Percentiles rank a stretch among this genome's conserved stretches.
These are phyloP conservation scores for Dissostichus mawsoni DNA, from an alignment of 2,113 vertebrate species.

Conservation along the genomic window DNA sequence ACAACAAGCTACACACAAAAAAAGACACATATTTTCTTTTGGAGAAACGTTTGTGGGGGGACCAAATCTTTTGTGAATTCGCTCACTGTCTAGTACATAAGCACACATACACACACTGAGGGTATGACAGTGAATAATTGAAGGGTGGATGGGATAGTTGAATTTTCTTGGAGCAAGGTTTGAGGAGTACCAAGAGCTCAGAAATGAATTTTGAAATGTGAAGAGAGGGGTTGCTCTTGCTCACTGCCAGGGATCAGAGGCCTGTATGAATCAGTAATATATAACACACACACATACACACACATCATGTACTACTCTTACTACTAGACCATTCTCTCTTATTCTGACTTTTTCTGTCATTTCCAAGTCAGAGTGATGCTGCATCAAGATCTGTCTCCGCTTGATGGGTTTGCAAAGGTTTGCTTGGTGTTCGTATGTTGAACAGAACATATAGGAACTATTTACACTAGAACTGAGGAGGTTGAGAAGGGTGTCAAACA, in stretches of 20 bases:
- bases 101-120: neutral
- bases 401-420: constrained; percentile 16
- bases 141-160: constrained; percentile 51
- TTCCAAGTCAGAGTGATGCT: constrained; percentile 14
- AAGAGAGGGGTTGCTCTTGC: constrained; percentile 32
- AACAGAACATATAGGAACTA: neutral
- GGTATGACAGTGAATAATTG: constrained; percentile 61
- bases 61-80: constrained; percentile 9
- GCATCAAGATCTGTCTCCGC: constrained; percentile 4
- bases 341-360: constrained; percentile 37
- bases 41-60: neutral
- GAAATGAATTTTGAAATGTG: constrained; percentile 63
- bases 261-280: constrained; percentile 60
- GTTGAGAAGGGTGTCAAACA: constrained; percentile 6
- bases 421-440: neutral
- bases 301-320: constrained; percentile 15
- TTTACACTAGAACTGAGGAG: neutral
- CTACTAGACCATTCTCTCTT: constrained; percentile 46
- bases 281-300: constrained; percentile 20
- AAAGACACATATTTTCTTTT: neutral
- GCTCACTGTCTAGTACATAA: neutral
- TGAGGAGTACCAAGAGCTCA: constrained; percentile 55
- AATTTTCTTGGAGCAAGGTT: constrained; percentile 41
- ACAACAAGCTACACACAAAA: neutral
- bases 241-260: constrained; percentile 56